Evolutionary conservation across 2,888 invertebrate genomes (phyloP).

Genomic region (Epinotia ramella): DNA sequence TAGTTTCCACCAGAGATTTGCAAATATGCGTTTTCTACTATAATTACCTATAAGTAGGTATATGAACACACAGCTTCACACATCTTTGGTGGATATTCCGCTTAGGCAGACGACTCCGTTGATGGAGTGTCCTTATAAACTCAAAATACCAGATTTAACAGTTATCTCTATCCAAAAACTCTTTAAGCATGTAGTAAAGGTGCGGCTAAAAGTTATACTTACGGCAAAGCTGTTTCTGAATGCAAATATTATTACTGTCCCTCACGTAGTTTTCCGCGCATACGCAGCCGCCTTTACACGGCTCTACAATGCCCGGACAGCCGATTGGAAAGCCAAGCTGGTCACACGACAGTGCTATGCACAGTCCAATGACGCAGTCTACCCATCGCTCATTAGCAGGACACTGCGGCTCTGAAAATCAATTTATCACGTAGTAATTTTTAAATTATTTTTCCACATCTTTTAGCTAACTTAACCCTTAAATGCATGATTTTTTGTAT

Average conservation of each 20-base stretch:
- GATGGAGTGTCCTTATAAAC: too few relatives aligned
- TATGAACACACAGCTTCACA: too few relatives aligned
- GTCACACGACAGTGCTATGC: constrained; percentile 19
- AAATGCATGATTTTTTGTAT: too few relatives aligned
- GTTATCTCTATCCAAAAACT: constrained; percentile 33
- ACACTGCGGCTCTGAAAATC: constrained; percentile 30
- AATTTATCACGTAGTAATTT: background rate
- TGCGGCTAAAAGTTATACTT: constrained; percentile 31
- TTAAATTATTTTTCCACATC: too few relatives aligned
- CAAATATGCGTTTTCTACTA: too few relatives aligned
- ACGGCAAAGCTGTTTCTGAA: constrained; percentile 48
- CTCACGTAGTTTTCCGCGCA: constrained; percentile 50
- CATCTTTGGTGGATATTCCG: too few relatives aligned
- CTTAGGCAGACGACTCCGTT: too few relatives aligned
- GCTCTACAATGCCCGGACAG: constrained; percentile 17
- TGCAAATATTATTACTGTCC: constrained; percentile 45
- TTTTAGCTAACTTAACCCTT: too few relatives aligned
- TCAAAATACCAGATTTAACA: constrained; percentile 45
- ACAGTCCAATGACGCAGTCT: constrained; percentile 18
- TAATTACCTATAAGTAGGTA: too few relatives aligned
- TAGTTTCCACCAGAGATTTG: too few relatives aligned
- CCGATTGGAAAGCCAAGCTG: constrained; percentile 29
- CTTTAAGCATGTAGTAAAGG: background rate
- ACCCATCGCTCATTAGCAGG: constrained; percentile 35
- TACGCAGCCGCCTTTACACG: constrained; percentile 48